Base-by-base conservation (phyloP, 2,888 invertebrate genomes). In the Lepetodrilus schrolli region DNA sequence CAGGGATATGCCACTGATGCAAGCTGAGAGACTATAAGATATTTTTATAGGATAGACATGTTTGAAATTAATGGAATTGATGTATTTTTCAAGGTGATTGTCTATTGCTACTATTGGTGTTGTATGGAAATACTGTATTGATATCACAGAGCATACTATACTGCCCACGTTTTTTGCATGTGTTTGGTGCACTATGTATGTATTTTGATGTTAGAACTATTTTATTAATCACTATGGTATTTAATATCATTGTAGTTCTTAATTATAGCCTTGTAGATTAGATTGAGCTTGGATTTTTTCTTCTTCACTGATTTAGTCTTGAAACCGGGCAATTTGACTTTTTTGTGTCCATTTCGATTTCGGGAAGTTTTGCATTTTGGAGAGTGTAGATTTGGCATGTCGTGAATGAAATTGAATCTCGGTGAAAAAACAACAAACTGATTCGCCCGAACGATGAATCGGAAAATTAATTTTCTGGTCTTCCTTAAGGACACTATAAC, bases 301-400 rank as follows among this genome's bases (percentile, higher is more conserved):
- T 58, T 58, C 30, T 58, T 58, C 30, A 34, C 58, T n/a, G n/a
- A n/a, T 58, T 20, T 68, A 68, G 26, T 47, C 30, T 68, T 26
- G 47, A 47, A 21, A 68, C 68, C 47, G 68, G 47, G 47, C 21
- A 38, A 68, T 10, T 37, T 43, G 30, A 47, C 43, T 68, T 38
- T n/a, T 21, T 26, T 38, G 47, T 68, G 68, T 68, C 68, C 68
- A 47, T 68, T 68, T 68, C 68, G 68, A 68, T 68, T 68, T 68
- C 68, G 68, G 38, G 68, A 43, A 47, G 47, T 47, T 34, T 26
- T 68, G 47, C 26, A 4, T 30, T 20, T 26, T 7, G 26, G 68
- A 30, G 47, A 17, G 47, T 43, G 66, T 23, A 68, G 47, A 68
- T 38, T 17, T 26, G 58, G 58, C 58, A 58, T n/a, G n/a, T n/a